Evolutionary conservation across 2,797 vertebrate species (phyloP).

Genomic region (Syngnathus acus): DNA sequence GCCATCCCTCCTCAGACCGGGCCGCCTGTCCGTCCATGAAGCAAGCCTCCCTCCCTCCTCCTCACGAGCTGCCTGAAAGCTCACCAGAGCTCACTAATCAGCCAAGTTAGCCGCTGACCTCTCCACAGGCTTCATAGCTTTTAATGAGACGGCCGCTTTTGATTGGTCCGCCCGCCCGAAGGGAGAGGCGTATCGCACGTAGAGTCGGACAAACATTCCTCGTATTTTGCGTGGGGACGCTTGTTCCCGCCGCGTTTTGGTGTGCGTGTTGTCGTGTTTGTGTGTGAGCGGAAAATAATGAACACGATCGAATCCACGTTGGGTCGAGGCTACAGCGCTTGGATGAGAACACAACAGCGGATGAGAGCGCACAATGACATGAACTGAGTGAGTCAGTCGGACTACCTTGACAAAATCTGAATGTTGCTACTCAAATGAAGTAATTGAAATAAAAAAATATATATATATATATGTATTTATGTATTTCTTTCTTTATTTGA

Average conservation of each 20-base stretch:
- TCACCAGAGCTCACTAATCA: conserved; percentile 55
- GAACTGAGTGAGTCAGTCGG: no score
- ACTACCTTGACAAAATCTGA: no score
- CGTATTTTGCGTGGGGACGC: background rate
- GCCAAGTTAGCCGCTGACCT: conserved; percentile 57
- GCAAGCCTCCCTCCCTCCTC: background rate
- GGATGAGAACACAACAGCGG: conserved; percentile 19
- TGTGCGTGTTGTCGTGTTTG: background rate
- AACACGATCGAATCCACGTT: conserved; percentile 33
- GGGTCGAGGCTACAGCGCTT: conserved; percentile 23
- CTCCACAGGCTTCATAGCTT: conserved; percentile 50
- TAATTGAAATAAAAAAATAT: no score
- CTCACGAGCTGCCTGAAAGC: conserved; percentile 21
- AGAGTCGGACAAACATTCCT: conserved; percentile 18
- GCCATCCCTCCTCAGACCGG: conserved; percentile 11
- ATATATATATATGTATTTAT: no score
- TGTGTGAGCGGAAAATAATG: conserved; percentile 34
- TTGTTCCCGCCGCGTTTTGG: background rate
- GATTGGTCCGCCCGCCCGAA: conserved; percentile 52
- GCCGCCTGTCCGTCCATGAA: conserved; percentile 26
- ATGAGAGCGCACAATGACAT: conserved; percentile 14
- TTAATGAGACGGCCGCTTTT: conserved; percentile 68
- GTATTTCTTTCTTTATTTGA: no score
- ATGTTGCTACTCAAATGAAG: no score
- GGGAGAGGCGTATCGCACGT: conserved; percentile 41